Evolutionary conservation across 2,113 vertebrate genomes (phyloP).

Genomic region (Cryptomyrus ogoouensis): DNA sequence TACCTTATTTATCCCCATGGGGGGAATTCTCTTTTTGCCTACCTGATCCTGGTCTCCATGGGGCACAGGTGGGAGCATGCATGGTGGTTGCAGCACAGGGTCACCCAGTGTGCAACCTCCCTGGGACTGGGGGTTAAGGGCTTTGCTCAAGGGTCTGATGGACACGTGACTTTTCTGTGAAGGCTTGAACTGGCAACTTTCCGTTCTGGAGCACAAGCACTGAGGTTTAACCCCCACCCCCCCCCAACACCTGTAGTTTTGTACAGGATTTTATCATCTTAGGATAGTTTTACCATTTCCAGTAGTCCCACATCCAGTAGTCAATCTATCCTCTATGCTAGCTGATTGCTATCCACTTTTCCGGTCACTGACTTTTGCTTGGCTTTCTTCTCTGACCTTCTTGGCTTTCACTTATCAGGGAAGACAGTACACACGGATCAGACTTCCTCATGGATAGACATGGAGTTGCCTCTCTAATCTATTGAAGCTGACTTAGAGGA

Average conservation of each 20-base stretch:
- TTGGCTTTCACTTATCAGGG: background rate
- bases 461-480: background rate
- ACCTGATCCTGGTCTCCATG: too few species aligned
- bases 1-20: too few species aligned
- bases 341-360: background rate
- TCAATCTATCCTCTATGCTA: background rate
- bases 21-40: too few species aligned
- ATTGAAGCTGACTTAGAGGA: background rate
- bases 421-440: background rate
- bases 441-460: background rate
- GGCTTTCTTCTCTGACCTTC: background rate
- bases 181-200: too few species aligned
- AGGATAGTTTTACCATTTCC: background rate
- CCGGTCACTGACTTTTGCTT: background rate
- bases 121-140: background rate
- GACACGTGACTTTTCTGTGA: too few species aligned
- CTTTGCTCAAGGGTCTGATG: background rate
- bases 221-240: too few species aligned
- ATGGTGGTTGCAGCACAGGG: too few species aligned
- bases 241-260: background rate
- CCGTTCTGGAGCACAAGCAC: too few species aligned
- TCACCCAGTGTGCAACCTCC: too few species aligned
- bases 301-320: background rate
- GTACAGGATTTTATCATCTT: background rate
- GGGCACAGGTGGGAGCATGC: too few species aligned